Evolutionary conservation across 2,113 vertebrate genomes (phyloP), one percentile per base, ranked within the genome.

Genomic region (Paraplagusia blochii): DNA sequence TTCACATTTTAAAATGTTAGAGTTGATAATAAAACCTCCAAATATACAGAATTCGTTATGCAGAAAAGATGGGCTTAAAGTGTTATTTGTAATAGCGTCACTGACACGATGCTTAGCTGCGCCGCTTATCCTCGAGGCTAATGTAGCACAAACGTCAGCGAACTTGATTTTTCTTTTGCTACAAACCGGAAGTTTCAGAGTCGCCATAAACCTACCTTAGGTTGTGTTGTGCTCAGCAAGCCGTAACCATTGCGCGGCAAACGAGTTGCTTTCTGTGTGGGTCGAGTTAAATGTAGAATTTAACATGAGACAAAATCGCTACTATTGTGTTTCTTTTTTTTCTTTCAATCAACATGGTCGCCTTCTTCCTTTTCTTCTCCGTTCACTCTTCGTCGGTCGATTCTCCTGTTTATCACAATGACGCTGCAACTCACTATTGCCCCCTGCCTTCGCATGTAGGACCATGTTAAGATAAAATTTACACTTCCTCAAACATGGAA

Each of bases 341-440:
- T 69, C 80, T 84, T 86, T 87, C 88, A 84, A 86, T 88, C 85
- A 89, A 89, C 85, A 90, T 87, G 88, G 86, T 84, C 86, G 84
- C 81, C 84, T 74, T 81, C 80, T 69, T 78, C 84, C 72, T 81
- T 79, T 69, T 78, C 80, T 69, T 77, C 83, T 81, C 81, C 76
- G 46, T 67, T 77, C 51, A n/a, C 63, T 81, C 69, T 82, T 77
- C 72, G 66, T 81, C 63, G 70, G 29, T 3, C 78, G 42, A 0
- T 46, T 1, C 35, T 71, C 12, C 54, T 53, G 63, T 81, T 77
- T 75, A 77, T 77, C 42, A 61, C 11, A 51, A 55, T 13, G 29
- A 38, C 14, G 7, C 11, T 33, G 9, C 4, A 0, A 1, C 14
- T 9, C 61, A 35, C 39, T 62, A 1, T 66, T 40, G 68, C 77